Base-by-base conservation (phyloP, 2,113 vertebrate genomes). In the Circaetus gallicus region DNA sequence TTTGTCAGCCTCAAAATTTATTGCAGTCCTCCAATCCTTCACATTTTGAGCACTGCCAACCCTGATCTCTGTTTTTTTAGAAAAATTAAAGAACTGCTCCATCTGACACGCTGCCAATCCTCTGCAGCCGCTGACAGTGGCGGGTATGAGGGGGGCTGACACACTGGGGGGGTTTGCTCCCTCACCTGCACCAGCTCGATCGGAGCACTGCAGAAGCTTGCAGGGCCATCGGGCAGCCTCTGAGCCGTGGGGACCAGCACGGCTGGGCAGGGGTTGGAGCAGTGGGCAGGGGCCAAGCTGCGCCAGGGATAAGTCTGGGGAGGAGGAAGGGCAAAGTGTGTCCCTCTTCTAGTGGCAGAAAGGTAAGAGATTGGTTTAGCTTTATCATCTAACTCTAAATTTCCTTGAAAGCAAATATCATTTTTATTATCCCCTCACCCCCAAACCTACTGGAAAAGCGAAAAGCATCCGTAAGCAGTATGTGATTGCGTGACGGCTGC, bases 111-210 rank as follows among this genome's bases (percentile, higher is more conserved):
- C 16, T 71, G 15, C n/a, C 18, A 16, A 36, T 61, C 12, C 22
- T 40, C 47, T 66, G 24, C 52, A 63, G 72, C 29, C 2, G 1
- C 58, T 65, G 50, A 16, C 38, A 24, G 16, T 7, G 22, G 34
- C 1, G 1, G 22, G 14, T 11, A 10, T 12, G 42, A 66, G 16
- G 11, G 18, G 25, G 55, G 8, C 21, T 74, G 45, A 38, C 25
- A 8, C 16, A 10, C 11, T 2, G 28, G n/a, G 7, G 5, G 32
- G 29, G 5, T 63, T 66, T 86, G 8, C 16, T 59, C 10, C 11
- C 9, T 65, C 25, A 12, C 10, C 18, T 0, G 1, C 2, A 2
- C 19, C 62, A 65, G 32, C 16, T 83, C 2, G 2, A 16, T 22
- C 28, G 32, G 42, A 77, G 18, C 22, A 40, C 45, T 36, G 7